These are phyloP conservation scores for Caenorhabditis imperialis DNA, from an alignment of 2,888 invertebrate species.

Conservation along the genomic window DNA sequence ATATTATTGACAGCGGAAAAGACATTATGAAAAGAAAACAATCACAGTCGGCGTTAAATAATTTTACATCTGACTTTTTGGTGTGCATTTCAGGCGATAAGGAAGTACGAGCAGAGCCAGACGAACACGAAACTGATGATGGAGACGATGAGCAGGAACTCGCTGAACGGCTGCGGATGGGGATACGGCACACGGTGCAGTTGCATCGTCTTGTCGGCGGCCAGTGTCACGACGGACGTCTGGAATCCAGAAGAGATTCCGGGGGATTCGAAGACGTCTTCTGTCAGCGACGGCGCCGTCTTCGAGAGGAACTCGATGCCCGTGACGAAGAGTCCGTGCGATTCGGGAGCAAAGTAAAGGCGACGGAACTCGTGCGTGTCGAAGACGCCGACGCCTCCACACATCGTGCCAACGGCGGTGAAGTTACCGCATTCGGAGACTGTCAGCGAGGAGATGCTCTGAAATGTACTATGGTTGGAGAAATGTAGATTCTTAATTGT, in stretches of 20 bases:
- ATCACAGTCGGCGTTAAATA: too few species aligned
- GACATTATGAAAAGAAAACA: constrained; percentile 1
- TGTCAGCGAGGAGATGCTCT: constrained; percentile 72
- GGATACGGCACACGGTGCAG: constrained; percentile 59
- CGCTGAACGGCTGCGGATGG: constrained; percentile 42
- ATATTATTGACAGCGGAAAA: background rate
- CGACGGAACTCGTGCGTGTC: constrained; percentile 62
- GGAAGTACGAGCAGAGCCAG: constrained; percentile 36
- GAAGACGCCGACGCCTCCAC: constrained; percentile 75
- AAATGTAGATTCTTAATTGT: too few species aligned
- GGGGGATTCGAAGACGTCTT: constrained; percentile 40
- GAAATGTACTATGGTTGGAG: constrained; percentile 20
- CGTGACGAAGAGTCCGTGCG: constrained; percentile 95
- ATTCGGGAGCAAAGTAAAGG: constrained; percentile 50
- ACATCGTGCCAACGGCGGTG: constrained; percentile 83
- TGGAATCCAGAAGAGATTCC: constrained; percentile 64
- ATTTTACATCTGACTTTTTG: too few species aligned
- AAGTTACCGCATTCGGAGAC: constrained; percentile 89
- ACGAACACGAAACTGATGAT: constrained; percentile 49
- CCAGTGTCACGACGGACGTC: constrained; percentile 71
- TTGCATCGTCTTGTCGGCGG: constrained; percentile 76
- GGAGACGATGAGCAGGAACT: constrained; percentile 54
- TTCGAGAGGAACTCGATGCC: constrained; percentile 88
- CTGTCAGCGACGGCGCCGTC: constrained; percentile 33
- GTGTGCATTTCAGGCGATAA: too few species aligned